Evolutionary conservation across 2,797 vertebrate species (phyloP).

Genomic region (Tadarida brasiliensis): DNA sequence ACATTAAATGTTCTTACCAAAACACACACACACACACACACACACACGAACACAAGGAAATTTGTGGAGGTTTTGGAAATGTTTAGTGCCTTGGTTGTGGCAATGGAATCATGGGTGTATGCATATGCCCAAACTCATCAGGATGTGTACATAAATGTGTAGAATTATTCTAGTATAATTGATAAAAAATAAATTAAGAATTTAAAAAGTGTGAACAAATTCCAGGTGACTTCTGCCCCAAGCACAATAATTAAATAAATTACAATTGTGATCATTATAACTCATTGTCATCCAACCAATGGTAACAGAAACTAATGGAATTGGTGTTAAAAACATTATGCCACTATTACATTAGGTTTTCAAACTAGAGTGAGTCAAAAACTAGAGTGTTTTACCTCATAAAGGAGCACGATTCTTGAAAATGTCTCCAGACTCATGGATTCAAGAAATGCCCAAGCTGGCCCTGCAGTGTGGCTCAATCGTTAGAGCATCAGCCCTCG

Average conservation of each 20-base stretch:
- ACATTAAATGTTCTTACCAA: background rate
- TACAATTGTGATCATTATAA: background rate
- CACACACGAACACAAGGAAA: background rate
- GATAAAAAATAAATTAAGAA: background rate
- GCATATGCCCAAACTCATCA: background rate
- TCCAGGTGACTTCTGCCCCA: background rate
- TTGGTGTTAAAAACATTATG: background rate
- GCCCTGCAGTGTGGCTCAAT: too few species aligned
- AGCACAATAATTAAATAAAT: conserved; percentile 9
- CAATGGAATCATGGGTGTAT: background rate
- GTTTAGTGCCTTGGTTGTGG: background rate
- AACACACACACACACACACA: background rate
- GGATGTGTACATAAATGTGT: background rate
- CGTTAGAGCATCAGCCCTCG: too few species aligned
- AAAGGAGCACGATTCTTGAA: background rate
- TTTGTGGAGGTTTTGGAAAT: background rate
- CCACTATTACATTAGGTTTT: background rate
- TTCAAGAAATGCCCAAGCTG: background rate
- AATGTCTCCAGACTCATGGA: background rate
- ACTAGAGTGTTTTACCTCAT: background rate
- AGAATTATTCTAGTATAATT: background rate
- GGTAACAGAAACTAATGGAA: background rate
- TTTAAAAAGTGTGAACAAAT: background rate
- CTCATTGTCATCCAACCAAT: background rate
- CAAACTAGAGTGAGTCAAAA: background rate